Conservation (phyloP, 2,888 invertebrate genomes). For the Agriopis leucophaearia region DNA sequence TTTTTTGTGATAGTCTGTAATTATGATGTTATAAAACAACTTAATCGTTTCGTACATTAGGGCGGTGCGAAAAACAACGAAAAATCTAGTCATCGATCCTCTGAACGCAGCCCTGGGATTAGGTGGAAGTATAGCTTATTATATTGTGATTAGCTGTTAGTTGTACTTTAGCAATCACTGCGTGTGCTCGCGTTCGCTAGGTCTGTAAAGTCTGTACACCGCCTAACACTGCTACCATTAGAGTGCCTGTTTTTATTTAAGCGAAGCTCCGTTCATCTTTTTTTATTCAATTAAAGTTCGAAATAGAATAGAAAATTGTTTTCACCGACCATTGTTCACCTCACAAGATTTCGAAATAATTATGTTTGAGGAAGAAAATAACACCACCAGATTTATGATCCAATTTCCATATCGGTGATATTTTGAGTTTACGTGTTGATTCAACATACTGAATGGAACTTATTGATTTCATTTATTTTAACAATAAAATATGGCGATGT, state of each 20-base stretch:
- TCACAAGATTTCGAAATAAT: conserved; percentile 55
- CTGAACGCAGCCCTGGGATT: no score
- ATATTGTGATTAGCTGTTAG: no score
- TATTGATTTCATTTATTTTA: conserved; percentile 58
- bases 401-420: conserved; percentile 55
- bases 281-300: conserved; percentile 31
- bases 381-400: conserved; percentile 62
- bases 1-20: no score
- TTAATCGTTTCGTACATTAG: no score
- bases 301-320: conserved; percentile 46
- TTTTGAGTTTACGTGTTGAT: conserved; percentile 45
- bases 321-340: conserved; percentile 52
- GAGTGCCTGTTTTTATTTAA: not conserved
- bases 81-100: no score
- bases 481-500: conserved; percentile 49
- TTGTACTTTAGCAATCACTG: no score
- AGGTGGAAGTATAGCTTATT: no score
- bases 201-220: no score
- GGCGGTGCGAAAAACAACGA: no score
- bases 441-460: conserved; percentile 49
- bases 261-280: not conserved
- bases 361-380: conserved; percentile 60
- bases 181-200: no score
- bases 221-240: no score
- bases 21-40: no score